Conservation (phyloP, 2,113 vertebrate genomes). For the Loxodonta africana region DNA sequence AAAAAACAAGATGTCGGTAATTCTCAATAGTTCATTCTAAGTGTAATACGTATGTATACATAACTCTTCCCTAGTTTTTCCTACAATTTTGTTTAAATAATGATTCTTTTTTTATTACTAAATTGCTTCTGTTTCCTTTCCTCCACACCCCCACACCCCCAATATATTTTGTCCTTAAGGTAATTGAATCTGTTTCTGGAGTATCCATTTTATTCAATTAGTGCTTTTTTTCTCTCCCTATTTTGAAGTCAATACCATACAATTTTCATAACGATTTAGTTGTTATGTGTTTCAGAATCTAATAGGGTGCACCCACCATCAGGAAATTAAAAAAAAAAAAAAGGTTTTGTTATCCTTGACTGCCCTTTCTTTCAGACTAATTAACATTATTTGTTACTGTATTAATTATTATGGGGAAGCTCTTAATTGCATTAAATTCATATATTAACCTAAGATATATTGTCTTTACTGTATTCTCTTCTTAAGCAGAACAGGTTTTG, state of each 20-base stretch:
- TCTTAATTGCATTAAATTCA: constrained; percentile 16
- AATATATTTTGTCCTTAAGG: constrained; percentile 37
- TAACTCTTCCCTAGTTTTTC: neutral
- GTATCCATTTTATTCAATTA: neutral
- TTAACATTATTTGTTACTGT: neutral
- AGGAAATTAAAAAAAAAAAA: neutral
- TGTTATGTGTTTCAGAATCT: neutral
- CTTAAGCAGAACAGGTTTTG: neutral
- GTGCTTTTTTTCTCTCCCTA: neutral
- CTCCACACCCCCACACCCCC: neutral
- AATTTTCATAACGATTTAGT: constrained; percentile 10
- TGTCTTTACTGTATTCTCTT: neutral
- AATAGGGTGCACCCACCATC: neutral
- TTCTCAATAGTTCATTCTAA: neutral
- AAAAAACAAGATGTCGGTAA: neutral
- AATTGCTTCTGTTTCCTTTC: neutral
- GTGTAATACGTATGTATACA: neutral
- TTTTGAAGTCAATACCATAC: neutral
- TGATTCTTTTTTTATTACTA: neutral
- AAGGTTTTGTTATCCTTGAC: neutral
- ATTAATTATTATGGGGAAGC: neutral
- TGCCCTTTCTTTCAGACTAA: constrained; percentile 9
- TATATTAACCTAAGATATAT: neutral
- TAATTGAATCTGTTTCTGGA: neutral
- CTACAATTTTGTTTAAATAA: neutral